Base-by-base conservation (phyloP, 2,113 vertebrate genomes). In the Grus americana region DNA sequence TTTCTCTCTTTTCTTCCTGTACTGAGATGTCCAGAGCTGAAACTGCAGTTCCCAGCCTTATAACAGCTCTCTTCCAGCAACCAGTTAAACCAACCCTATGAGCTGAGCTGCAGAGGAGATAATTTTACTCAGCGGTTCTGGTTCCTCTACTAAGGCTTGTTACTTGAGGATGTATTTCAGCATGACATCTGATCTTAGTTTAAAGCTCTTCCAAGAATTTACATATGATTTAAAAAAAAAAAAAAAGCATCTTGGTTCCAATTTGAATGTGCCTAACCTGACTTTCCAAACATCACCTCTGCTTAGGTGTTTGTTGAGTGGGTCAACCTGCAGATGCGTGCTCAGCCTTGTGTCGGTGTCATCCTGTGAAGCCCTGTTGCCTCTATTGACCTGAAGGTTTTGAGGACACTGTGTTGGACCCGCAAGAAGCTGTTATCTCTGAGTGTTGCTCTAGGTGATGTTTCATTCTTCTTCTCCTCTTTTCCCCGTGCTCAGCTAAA, bases 271-370 rank as follows among this genome's bases (percentile, higher is more conserved):
- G 13, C 32, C 40, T 38, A 16, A 30, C 18, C 9, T 62, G 57
- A 38, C 32, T 76, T 66, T 65, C 40, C 18, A 40, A n/a, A 21
- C 16, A 11, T 61, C 40, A 8, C 2, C 22, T 22, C 22, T 68
- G 67, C 40, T 70, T 12, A 18, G 50, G 14, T 9, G 17, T 50
- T 49, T 21, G 15, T 38, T 38, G n/a, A 42, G 29, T 9, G 29
- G 17, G 12, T 44, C 50, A 42, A 3, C 15, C 32, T 21, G 15
- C 13, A 42, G 47, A 16, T 42, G 5, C 0, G 0, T 12, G n/a
- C 57, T 58, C 34, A 38, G 26, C 13, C 14, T 36, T 55, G 22
- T 24, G 3, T 2, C 75, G 61, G 36, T 29, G 17, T 50, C 38
- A 38, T 44, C 36, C 67, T 44, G 12, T 38, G 55, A 49, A 83